Evolutionary conservation across 2,797 vertebrate species (phyloP), one percentile per base, ranked within the genome.

Genomic region (Chrysolophus pictus): DNA sequence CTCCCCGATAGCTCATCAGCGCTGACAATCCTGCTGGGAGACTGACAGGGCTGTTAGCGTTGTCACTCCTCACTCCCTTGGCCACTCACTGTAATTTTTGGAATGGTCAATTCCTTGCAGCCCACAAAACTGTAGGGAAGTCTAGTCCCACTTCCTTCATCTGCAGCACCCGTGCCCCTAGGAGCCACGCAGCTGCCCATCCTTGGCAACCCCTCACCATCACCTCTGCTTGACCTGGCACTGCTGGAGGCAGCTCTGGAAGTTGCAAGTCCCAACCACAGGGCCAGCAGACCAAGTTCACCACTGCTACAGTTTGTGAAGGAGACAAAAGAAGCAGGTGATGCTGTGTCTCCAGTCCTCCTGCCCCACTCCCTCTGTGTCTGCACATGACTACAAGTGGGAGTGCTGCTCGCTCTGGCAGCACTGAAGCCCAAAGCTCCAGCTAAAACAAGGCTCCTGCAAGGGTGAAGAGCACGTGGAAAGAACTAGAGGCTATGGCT

Each of bases 311-410:
- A 10, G 26, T 39, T 31, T 21, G 28, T 22, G 47, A 53, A 4
- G 47, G 28, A 10, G 21, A 26, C 33, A 17, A 37, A 29, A 35
- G 33, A 51, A 29, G 67, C 47, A 51, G 46, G 29, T 12, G 67
- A 51, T 6, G 47, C 67, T 51, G 21, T 8, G 8, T n/a, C 29
- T 19, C 67, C 33, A 17, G 51, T 17, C 51, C 28, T 17, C 33
- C 67, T 28, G 28, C 51, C 51, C 19, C 31, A 12, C 29, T 47
- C 26, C 47, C 47, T 3, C 1, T 5, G 39, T 19, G 23, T 41
- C 31, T 69, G 31, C 4, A 6, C 22, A 28, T 0, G 3, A 18
- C 42, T 24, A 21, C 0, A 1, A 53, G 31, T 14, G 7, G 9
- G 29, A 28, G 14, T 14, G 63, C 47, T 63, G 53, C 77, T 64